Percentiles rank a stretch among this genome's conserved stretches.
Evolutionary conservation across 2,888 invertebrate species (phyloP).

Genomic region (Andrena camellia): DNA sequence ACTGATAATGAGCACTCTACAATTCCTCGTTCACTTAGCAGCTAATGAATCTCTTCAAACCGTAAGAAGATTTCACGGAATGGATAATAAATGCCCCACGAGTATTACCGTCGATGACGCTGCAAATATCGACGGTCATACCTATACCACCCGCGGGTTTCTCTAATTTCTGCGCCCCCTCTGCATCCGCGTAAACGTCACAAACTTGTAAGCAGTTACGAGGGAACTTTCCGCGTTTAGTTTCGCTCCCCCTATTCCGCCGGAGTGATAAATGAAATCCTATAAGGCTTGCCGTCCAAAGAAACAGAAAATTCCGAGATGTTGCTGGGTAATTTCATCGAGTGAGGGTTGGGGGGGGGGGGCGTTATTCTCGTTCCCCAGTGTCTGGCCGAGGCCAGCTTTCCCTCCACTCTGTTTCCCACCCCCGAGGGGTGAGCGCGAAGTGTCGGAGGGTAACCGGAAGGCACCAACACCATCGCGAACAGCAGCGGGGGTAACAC

Average conservation of each 20-base stretch:
- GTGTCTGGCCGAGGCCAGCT: constrained; percentile 3
- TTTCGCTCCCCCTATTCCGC: constrained; percentile 39
- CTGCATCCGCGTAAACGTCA: not conserved
- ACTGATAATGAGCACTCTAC: no score
- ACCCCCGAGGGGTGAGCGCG: not conserved
- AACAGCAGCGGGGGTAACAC: constrained; percentile 24
- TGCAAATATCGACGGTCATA: not conserved
- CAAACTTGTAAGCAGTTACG: constrained; percentile 11
- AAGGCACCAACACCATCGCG: constrained; percentile 16
- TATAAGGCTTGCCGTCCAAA: constrained; percentile 31
- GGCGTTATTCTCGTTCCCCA: constrained; percentile 61
- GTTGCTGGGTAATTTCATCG: constrained; percentile 64
- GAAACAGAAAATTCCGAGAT: constrained; percentile 59
- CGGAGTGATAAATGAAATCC: constrained; percentile 72
- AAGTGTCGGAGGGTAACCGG: constrained; percentile 17
- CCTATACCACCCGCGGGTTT: not conserved
- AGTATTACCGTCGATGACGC: not conserved
- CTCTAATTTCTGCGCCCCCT: not conserved
- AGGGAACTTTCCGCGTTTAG: not conserved
- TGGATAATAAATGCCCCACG: not conserved
- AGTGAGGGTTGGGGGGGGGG: constrained; percentile 14
- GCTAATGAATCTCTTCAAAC: no score
- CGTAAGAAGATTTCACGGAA: not conserved
- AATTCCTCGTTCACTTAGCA: no score
- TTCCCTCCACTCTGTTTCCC: constrained; percentile 28